Evolutionary conservation across 1,140 invertebrate genomes (phyloP).

Genomic region (Cyrtorhinus lividipennis): DNA sequence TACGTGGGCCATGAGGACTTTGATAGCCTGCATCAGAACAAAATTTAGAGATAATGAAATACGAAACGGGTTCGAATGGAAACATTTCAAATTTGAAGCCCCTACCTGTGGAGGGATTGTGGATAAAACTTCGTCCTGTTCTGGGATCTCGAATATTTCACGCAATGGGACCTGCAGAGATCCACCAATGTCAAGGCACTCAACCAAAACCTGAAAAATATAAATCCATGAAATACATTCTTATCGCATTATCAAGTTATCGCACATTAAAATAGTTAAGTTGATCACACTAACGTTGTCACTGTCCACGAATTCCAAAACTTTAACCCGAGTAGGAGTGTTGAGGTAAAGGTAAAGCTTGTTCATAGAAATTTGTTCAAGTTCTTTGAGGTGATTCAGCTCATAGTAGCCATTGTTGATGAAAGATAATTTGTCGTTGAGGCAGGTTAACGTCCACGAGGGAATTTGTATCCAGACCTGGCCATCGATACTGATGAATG

Average conservation of each 20-base stretch:
- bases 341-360: not conserved
- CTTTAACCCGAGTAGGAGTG: not conserved
- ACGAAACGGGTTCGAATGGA: not conserved
- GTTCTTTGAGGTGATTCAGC: not conserved
- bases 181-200: constrained; percentile 10
- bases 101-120: not conserved
- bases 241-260: too few species aligned
- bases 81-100: not conserved
- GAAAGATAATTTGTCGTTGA: not conserved
- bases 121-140: not conserved
- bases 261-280: too few species aligned
- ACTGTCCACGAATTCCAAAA: not conserved
- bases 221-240: not conserved
- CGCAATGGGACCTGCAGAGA: not conserved
- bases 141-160: not conserved
- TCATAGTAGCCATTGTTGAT: not conserved
- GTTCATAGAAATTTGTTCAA: not conserved
- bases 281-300: not conserved
- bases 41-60: not conserved
- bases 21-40: not conserved
- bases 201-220: not conserved
- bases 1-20: not conserved
- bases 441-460: not conserved
- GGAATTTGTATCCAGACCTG: not conserved
- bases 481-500: not conserved